A percentile compares a stretch with the other conserved stretches of the same genome.
phyloP scores from a whole-genome alignment of 2,113 vertebrate genomes.

The Gadus chalcogrammus region DNA sequence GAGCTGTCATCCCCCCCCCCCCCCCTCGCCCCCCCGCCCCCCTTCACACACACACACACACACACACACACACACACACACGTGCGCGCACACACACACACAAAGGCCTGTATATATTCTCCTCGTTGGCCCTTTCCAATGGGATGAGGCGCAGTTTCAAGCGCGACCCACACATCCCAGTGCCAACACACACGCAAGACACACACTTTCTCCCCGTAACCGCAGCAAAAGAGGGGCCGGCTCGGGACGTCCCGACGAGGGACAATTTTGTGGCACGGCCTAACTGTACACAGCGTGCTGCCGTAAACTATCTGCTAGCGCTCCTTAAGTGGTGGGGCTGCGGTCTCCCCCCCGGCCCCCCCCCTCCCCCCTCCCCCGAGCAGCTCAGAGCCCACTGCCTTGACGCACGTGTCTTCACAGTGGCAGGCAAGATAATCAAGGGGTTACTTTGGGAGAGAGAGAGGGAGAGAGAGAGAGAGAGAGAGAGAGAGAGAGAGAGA shows the following conservation, averaged over 20 bases:
- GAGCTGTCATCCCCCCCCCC: constrained; percentile 25
- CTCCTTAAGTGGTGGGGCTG: constrained; percentile 45
- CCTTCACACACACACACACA: no score
- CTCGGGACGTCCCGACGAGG: constrained; percentile 28
- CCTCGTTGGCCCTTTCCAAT: no score
- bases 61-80: no score
- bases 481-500: neutral
- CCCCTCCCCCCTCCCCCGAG: constrained; percentile 11
- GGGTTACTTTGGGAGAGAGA: no score
- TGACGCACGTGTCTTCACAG: no score
- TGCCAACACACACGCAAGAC: constrained; percentile 31
- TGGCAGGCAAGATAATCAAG: no score
- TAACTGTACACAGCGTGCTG: constrained; percentile 30
- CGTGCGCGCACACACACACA: no score
- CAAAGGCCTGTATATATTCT: no score
- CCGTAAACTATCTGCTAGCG: constrained; percentile 39
- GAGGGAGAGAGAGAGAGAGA: constrained; percentile 11
- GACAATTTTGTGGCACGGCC: constrained; percentile 43
- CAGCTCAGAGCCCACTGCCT: no score
- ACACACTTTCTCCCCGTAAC: neutral
- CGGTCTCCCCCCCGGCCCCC: constrained; percentile 50
- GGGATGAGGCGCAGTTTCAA: constrained; percentile 7
- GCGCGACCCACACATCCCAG: constrained; percentile 33
- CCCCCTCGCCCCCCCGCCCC: no score
- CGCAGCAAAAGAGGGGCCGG: neutral